Percentiles rank a stretch among this genome's conserved stretches.
These are phyloP conservation scores for Notolabrus celidotus DNA, from an alignment of 2,797 vertebrate genomes.

Conservation along the genomic window DNA sequence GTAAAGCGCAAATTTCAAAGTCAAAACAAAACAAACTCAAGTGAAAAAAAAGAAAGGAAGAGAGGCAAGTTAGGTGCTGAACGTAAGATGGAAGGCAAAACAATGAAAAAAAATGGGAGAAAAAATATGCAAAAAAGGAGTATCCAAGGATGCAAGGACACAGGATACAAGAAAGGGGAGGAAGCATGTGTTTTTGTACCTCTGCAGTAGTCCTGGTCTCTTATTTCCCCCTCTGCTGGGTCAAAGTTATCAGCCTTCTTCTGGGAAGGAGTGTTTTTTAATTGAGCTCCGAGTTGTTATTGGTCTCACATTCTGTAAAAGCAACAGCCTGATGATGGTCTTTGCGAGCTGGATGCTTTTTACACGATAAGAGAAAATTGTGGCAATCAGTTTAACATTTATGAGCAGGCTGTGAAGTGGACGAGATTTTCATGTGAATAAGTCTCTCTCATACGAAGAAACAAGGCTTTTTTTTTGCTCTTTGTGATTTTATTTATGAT, in stretches of 20 bases:
- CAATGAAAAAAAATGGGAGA: background rate
- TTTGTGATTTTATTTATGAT: conserved; percentile 1
- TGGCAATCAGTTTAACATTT: conserved; percentile 61
- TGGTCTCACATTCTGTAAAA: conserved; percentile 51
- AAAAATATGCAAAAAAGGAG: background rate
- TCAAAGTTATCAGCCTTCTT: conserved; percentile 50
- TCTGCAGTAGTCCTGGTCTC: conserved; percentile 36
- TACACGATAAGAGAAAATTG: conserved; percentile 51
- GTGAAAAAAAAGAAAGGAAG: background rate
- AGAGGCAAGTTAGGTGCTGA: conserved; percentile 7
- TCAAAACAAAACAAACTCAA: conserved; percentile 52
- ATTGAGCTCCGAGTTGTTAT: conserved; percentile 48
- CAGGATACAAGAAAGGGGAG: conserved; percentile 4
- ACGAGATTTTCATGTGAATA: conserved; percentile 48
- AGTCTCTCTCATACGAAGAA: conserved; percentile 42
- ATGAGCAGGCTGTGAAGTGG: conserved; percentile 7
- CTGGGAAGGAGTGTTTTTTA: conserved; percentile 40
- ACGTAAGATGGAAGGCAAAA: conserved; percentile 4
- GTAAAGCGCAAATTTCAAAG: conserved; percentile 59
- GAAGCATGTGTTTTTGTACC: conserved; percentile 3
- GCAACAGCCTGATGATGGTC: conserved; percentile 31
- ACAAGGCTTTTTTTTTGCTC: conserved; percentile 47
- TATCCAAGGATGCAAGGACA: conserved; percentile 14
- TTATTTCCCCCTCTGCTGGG: conserved; percentile 56
- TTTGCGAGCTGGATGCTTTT: conserved; percentile 39